Evolutionary conservation across 2,113 vertebrate species (phyloP).

Genomic region (Chiloscyllium plagiosum): DNA sequence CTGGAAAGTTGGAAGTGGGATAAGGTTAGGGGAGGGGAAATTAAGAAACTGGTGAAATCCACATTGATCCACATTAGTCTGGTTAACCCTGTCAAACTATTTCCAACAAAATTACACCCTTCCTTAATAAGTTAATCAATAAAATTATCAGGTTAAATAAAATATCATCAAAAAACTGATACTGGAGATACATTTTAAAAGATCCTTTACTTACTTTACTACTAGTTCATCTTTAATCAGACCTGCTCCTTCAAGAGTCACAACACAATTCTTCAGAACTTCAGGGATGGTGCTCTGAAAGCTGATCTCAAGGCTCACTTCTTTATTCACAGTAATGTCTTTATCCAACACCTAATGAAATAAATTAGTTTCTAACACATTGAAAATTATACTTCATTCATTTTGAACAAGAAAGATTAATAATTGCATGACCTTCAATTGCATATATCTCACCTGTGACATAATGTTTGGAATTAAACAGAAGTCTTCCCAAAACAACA

Average conservation of each 20-base stretch:
- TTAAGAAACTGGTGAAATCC: no score
- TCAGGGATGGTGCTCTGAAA: constrained; percentile 69
- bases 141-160: no score
- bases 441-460: neutral
- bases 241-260: constrained; percentile 77
- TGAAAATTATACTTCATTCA: neutral
- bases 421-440: neutral
- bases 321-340: constrained; percentile 69
- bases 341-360: constrained; percentile 74
- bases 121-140: neutral
- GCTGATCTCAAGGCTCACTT: constrained; percentile 77
- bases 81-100: no score
- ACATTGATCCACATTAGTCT: no score
- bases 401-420: neutral
- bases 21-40: no score
- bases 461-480: neutral
- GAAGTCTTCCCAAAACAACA: neutral
- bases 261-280: constrained; percentile 62
- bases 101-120: no score
- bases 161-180: neutral
- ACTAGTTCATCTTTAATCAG: constrained; percentile 60
- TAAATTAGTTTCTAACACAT: neutral
- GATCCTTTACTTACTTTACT: constrained; percentile 61
- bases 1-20: no score
- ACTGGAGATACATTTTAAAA: neutral